These are phyloP conservation scores for Odontamblyopus lacepedii DNA, from an alignment of 2,797 vertebrate species.

Conservation along the genomic window DNA sequence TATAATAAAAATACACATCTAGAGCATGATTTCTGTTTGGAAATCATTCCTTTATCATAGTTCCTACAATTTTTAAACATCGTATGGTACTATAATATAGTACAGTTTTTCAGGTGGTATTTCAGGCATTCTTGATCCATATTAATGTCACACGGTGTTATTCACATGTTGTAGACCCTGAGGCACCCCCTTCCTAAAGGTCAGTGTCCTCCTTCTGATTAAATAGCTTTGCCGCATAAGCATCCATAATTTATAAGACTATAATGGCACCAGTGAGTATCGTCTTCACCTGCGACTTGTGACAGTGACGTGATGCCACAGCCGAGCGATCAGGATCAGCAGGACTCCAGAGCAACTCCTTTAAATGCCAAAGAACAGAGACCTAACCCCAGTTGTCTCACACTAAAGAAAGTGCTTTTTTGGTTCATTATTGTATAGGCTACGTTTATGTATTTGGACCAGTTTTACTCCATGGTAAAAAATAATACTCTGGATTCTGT, in stretches of 20 bases:
- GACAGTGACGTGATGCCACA: constrained; percentile 56
- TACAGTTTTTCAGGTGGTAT: neutral
- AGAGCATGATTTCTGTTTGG: too few species aligned
- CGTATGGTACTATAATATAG: constrained; percentile 5
- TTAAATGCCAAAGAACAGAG: constrained; percentile 46
- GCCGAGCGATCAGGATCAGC: constrained; percentile 36
- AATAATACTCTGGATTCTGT: neutral
- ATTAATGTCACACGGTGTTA: constrained; percentile 38
- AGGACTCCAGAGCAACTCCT: constrained; percentile 35
- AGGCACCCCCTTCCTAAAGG: constrained; percentile 39
- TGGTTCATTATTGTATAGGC: neutral
- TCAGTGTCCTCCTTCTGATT: constrained; percentile 59
- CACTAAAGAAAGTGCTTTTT: neutral
- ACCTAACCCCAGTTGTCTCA: constrained; percentile 57
- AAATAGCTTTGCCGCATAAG: constrained; percentile 63
- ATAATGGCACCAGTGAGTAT: constrained; percentile 69
- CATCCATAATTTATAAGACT: constrained; percentile 69
- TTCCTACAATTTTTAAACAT: too few species aligned
- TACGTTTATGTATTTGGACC: neutral
- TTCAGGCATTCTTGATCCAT: constrained; percentile 11
- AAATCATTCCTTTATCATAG: too few species aligned
- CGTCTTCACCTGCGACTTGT: constrained; percentile 50
- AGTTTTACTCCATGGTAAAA: neutral
- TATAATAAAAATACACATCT: too few species aligned
- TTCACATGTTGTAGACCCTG: constrained; percentile 22